Conservation (phyloP, 1,140 invertebrate species). For the Ceratosolen solmsi region DNA sequence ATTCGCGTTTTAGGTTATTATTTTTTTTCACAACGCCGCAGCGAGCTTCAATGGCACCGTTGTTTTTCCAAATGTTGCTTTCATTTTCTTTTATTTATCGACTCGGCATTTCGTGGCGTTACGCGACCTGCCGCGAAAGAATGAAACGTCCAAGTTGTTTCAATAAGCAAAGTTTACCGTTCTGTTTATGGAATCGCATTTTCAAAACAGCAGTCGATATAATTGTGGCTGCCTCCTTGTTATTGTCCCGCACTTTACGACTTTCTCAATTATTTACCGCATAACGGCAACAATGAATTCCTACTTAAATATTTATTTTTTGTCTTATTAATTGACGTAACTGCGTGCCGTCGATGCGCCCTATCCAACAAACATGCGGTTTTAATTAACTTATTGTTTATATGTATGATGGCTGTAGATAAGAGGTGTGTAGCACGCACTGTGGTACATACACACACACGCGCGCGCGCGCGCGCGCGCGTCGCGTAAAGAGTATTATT, state of each 20-base stretch:
- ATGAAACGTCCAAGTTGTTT: constrained; percentile 15
- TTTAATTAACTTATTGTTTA: too few relatives aligned
- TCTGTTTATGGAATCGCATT: constrained; percentile 25
- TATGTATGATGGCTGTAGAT: too few relatives aligned
- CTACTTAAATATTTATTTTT: too few relatives aligned
- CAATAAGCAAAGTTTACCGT: constrained; percentile 32
- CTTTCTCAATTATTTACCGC: constrained; percentile 19
- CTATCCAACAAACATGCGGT: too few relatives aligned
- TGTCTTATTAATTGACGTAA: too few relatives aligned
- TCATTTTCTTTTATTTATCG: constrained; percentile 32
- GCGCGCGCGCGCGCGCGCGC: too few relatives aligned
- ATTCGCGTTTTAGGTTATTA: not conserved
- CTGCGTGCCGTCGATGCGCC: too few relatives aligned
- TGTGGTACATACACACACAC: too few relatives aligned
- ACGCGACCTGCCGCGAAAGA: not conserved
- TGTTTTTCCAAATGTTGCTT: not conserved
- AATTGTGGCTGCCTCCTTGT: not conserved
- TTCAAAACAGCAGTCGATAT: not conserved
- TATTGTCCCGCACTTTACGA: constrained; percentile 5
- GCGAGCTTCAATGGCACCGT: not conserved
- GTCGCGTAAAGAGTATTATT: too few relatives aligned
- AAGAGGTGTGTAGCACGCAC: too few relatives aligned
- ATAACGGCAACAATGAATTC: not conserved
- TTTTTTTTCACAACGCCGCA: not conserved
- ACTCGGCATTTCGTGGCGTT: constrained; percentile 13